Percentiles rank a stretch among this genome's conserved stretches.
Conservation (phyloP, 2,797 vertebrate genomes). For the Cottoperca gobio region DNA sequence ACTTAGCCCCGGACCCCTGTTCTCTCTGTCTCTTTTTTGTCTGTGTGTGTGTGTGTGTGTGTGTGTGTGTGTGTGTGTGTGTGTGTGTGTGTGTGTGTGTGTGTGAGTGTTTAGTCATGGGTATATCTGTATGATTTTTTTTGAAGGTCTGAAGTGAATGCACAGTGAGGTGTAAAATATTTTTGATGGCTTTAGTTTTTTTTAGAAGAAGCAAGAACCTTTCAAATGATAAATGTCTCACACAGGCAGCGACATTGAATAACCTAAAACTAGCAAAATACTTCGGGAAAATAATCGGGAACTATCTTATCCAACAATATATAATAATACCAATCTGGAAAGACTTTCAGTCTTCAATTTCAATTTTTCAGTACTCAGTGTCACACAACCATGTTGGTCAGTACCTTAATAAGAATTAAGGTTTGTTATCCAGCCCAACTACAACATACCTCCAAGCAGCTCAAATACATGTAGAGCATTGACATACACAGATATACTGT, state of each 20-base stretch:
- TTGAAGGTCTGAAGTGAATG: conserved; percentile 4
- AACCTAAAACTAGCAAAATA: background rate
- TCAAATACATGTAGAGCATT: background rate
- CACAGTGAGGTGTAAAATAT: background rate
- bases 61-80: background rate
- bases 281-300: background rate
- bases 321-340: background rate
- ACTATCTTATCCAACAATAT: background rate
- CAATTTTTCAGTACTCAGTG: no score
- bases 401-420: background rate
- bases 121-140: background rate
- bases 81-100: conserved; percentile 2
- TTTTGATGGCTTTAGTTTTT: background rate
- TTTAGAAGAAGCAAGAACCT: background rate
- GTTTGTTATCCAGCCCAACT: background rate
- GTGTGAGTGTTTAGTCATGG: background rate
- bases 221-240: background rate
- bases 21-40: conserved; percentile 53
- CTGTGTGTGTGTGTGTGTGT: conserved; percentile 4
- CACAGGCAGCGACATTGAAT: background rate
- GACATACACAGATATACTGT: background rate
- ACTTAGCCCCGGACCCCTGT: conserved; percentile 57
- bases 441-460: background rate
- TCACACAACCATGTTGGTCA: background rate
- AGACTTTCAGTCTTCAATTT: background rate